Base-by-base conservation (phyloP, 2,113 vertebrate species). In the Girardinichthys multiradiatus region DNA sequence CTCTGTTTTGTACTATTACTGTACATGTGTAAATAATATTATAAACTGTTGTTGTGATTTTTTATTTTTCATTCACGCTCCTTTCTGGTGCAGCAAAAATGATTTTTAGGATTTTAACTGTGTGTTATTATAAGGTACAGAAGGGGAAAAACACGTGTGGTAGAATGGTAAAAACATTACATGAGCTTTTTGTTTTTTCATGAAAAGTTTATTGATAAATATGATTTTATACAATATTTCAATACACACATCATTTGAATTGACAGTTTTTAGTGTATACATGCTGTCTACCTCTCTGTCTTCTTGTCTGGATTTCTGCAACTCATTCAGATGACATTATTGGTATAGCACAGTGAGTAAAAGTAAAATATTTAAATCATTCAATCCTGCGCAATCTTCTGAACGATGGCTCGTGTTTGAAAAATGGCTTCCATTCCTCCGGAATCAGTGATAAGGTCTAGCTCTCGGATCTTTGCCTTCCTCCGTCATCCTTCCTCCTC, bases 151-250 rank as follows among this genome's bases (percentile, higher is more conserved):
- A 21, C 5, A 3, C 33, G 64, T 72, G 74, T 66, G 37, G 76
- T 6, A 57, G 81, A 59, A 80, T 70, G 42, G 15, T 54, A 1
- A 14, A 57, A 17, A 57, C 45, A 7, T 86, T 70, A 64, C 76
- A 19, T 54, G 12, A 60, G 28, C 70, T 57, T 0, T 57, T 70
- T 88, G 77, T 1, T 81, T 77, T 92, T 91, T 90, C 88, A 88
- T 90, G 89, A 90, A 91, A 90, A 87, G 87, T 94, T 94, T 93
- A 94, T 94, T 94, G 92, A 93, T 94, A 93, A 92, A 94, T 93
- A 92, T 91, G 84, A 87, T 88, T 94, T 93, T 87, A 88, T 93
- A 93, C 92, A 93, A 84, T 91, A 93, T 91, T 89, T 89, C 76
- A 91, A 90, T 86, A 89, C 89, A 88, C 87, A 92, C 83, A 83